Evolutionary conservation across 1,140 invertebrate species (phyloP), one percentile per base, ranked within the genome.

Genomic region (Drosophila bocki): DNA sequence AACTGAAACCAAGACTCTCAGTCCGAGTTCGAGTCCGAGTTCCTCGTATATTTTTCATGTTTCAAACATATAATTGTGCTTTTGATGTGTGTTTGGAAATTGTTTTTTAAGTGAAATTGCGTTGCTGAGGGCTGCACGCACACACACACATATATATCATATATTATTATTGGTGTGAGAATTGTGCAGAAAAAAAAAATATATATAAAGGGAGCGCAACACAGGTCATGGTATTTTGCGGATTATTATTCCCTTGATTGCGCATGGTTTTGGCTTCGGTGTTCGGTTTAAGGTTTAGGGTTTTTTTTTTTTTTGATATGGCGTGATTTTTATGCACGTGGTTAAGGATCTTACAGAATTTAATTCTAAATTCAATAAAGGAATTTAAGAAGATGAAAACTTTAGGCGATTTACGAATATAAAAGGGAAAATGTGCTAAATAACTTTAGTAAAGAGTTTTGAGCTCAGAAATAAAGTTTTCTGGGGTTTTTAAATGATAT

Each of bases 91-190:
- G 80, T 88, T 88, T 85, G 58, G 54, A 85, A 90, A 88, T 85
- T 90, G 85, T 90, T 88, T 90, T 88, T 88, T 90, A 91, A 88
- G 67, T 88, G 85, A 88, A 88, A 90, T 90, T 78, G 79, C 84
- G 78, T 65, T 71, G 60, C 45, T 33, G 35, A 41, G 56, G 63
- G 56, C 63, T 47, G 62, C 32, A 67, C 29, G 29, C 29, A 47
- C 54, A 47, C 39, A n/a, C 41, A 13, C 54, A 39, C 29, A 12
- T 11, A 19, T 0, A 33, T 33, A 45, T 37, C 32, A 45, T 41
- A 29, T 39, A 63, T 63, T 48, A 37, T 54, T 67, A 39, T 54
- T 60, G 64, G 57, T 74, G 68, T 75, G 57, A n/a, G 69, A 54
- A 54, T 33, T 74, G 65, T 70, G 67, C 64, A 45, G 60, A 51